Conservation (phyloP, 2,888 invertebrate genomes). For the Machimus rusticus region DNA sequence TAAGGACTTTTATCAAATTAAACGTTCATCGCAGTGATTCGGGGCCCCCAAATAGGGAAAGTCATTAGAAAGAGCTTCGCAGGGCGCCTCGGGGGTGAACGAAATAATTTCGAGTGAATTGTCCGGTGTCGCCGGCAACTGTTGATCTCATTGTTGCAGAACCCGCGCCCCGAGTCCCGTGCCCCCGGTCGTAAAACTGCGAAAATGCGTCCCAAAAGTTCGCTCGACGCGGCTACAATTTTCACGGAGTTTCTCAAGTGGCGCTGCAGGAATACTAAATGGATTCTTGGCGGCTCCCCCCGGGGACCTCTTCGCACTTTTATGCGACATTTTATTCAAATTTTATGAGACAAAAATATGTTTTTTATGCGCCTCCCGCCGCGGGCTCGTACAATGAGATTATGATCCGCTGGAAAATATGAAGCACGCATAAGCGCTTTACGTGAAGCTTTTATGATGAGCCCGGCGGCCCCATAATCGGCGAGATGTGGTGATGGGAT, state of each 20-base stretch:
- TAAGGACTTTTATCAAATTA: slow-evolving; percentile 37
- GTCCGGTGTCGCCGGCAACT: not conserved
- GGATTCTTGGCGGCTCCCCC: not conserved
- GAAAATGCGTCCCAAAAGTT: not conserved
- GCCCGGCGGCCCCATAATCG: not conserved
- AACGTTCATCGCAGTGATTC: slow-evolving; percentile 23
- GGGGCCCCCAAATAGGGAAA: not conserved
- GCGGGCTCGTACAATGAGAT: not conserved
- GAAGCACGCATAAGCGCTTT: slow-evolving; percentile 15
- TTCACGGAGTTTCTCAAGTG: slow-evolving; percentile 2
- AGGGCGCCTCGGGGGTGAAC: not conserved
- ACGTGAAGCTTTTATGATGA: slow-evolving; percentile 25
- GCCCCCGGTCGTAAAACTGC: not conserved
- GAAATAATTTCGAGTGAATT: not conserved
- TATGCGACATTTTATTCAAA: slow-evolving; percentile 41
- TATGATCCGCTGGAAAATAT: not conserved
- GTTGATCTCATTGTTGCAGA: slow-evolving; percentile 12
- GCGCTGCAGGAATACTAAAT: slow-evolving; percentile 34
- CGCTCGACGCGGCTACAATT: not conserved
- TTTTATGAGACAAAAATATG: slow-evolving; percentile 41
- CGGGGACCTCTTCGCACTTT: slow-evolving; percentile 9
- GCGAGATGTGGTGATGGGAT: slow-evolving; percentile 28
- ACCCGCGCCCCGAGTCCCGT: not conserved
- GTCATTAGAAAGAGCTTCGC: not conserved
- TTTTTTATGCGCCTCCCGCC: slow-evolving; percentile 25